Base-by-base conservation (phyloP, 2,797 vertebrate species). In the Chaunax sp. region DNA sequence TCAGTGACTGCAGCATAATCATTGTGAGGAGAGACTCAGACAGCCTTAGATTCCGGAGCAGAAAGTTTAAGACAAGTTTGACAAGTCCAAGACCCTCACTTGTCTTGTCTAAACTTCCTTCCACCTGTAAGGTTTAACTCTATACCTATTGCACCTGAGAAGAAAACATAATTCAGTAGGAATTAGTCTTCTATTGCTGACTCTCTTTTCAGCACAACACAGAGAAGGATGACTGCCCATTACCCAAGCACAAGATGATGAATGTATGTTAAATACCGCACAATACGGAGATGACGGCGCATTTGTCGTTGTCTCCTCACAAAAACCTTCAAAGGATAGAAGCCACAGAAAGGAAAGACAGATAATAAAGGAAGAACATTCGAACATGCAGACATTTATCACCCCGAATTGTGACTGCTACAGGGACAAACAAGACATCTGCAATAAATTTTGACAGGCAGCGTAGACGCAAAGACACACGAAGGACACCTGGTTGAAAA, bases 341-440 rank as follows among this genome's bases (percentile, higher is more conserved):
- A 25, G 33, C 33, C 12, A 35, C 33, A 35, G 33, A 35, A 35
- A 35, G 33, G 33, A 35, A 35, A 35, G 3, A 30, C 9, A 10
- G 46, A 33, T 8, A 4, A 54, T 9, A 6, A 12, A 44, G 50
- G 49, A 52, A 2, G 35, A 63, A 41, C 58, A 60, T 26, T 40
- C 43, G 18, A 65, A 69, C 33, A 35, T 35, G 33, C 33, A 35
- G 33, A 35, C 10, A 70, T 81, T 30, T 0, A 77, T 86, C 76
- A 75, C 18, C 64, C n/a, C 1, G 0, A 41, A 50, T 44, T 14
- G 53, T 43, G 53, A 43, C 63, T 10, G 59, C 53, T 16, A 28
- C 64, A 23, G 45, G 16, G 59, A 69, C 54, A 64, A 68, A 80
- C 51, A 75, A 76, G 79, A 76, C 79, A 28, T 53, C 44, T 14